Percentiles rank a stretch among this genome's conserved stretches.
These are phyloP conservation scores for Ceratothoa steindachneri DNA, from an alignment of 2,888 invertebrate species.

Conservation along the genomic window DNA sequence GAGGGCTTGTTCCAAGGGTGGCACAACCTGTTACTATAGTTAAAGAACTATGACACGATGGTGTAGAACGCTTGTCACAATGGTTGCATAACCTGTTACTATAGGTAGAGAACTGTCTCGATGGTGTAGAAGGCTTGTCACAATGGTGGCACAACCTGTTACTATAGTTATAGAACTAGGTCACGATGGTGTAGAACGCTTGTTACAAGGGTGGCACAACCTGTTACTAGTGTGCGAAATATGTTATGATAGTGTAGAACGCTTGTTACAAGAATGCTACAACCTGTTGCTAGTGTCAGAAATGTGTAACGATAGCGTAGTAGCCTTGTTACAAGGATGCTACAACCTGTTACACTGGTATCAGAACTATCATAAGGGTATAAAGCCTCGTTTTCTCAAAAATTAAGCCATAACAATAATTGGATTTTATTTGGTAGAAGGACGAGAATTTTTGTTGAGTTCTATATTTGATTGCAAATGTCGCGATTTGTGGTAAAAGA, in stretches of 20 bases:
- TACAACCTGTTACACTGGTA: no score
- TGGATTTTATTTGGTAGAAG: no score
- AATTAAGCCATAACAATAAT: no score
- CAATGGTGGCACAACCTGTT: not conserved
- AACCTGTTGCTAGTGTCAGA: not conserved
- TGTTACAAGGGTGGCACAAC: not conserved
- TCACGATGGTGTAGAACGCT: not conserved
- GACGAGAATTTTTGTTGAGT: no score
- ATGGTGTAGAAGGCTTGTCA: not conserved
- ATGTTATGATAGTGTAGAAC: not conserved
- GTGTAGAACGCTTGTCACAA: not conserved
- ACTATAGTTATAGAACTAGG: not conserved
- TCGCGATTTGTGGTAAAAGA: no score
- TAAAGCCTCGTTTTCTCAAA: not conserved
- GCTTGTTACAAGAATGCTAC: not conserved
- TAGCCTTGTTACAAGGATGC: not conserved
- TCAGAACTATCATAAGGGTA: no score
- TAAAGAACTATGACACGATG: not conserved
- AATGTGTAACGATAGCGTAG: not conserved
- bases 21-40: no score
- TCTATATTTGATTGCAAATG: no score
- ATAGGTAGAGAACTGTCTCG: no score
- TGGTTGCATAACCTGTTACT: not conserved
- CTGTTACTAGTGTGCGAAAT: not conserved
- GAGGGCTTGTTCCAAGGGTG: not conserved